These are phyloP conservation scores for Notarius quadriscutis DNA, from an alignment of 2,113 vertebrate species.

Conservation along the genomic window DNA sequence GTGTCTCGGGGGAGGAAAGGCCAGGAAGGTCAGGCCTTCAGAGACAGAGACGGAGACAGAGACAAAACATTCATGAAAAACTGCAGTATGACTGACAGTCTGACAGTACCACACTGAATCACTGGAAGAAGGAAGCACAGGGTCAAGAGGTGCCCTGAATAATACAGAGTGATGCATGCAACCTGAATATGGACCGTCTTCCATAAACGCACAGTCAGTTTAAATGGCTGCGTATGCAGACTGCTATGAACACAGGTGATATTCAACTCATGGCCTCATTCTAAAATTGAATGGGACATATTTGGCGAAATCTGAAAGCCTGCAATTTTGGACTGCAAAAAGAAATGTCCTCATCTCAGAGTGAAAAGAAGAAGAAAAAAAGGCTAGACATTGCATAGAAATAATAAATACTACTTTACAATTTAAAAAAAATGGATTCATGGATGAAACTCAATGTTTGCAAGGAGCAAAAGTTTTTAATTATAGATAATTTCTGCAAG, in stretches of 20 bases:
- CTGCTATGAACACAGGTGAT: neutral
- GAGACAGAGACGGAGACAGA: neutral
- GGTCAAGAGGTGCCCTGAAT: constrained; percentile 12
- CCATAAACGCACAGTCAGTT: neutral
- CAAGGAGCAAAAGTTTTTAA: neutral
- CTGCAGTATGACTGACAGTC: neutral
- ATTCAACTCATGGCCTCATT: neutral
- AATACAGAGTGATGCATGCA: neutral
- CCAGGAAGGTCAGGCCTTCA: neutral
- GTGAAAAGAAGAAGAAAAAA: neutral
- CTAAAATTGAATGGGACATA: neutral
- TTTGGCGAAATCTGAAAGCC: neutral
- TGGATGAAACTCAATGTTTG: too few species aligned
- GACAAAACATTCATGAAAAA: neutral
- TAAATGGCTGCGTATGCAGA: neutral
- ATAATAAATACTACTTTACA: neutral
- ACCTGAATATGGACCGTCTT: neutral
- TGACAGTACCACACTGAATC: neutral
- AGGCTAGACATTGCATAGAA: neutral
- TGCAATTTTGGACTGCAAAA: neutral
- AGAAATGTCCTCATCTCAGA: constrained; percentile 28
- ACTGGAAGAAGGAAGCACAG: neutral
- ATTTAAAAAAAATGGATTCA: too few species aligned
- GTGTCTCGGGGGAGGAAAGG: neutral
- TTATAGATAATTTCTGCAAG: neutral